Conservation (phyloP, 2,888 invertebrate species). For the Lucinisca nassula region DNA sequence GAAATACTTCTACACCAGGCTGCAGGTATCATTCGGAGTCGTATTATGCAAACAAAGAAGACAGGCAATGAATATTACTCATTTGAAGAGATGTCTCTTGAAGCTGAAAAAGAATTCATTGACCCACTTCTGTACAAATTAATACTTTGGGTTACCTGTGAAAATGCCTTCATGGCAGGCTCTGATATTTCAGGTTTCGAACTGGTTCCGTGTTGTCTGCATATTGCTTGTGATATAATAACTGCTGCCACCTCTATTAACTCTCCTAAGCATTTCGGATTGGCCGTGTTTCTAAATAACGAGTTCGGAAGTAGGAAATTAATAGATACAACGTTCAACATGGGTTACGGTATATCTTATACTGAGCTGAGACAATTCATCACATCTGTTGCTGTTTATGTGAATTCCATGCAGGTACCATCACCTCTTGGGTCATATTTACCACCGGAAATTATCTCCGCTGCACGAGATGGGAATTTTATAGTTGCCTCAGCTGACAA, state of each 20-base stretch:
- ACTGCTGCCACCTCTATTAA: neutral
- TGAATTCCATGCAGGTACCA: neutral
- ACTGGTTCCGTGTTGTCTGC: neutral
- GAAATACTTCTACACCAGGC: neutral
- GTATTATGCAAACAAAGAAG: neutral
- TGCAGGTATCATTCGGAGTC: neutral
- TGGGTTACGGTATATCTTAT: too few relatives aligned
- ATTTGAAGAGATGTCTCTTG: neutral
- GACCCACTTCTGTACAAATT: neutral
- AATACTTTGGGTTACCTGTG: neutral
- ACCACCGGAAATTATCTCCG: neutral
- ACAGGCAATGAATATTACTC: neutral
- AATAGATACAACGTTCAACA: too few relatives aligned
- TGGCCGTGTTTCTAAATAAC: neutral
- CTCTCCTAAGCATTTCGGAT: neutral
- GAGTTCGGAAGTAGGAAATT: neutral
- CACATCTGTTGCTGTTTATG: neutral
- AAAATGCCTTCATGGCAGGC: neutral
- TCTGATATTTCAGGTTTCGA: neutral
- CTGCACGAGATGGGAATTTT: neutral
- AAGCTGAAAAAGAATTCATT: neutral
- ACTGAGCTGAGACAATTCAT: neutral
- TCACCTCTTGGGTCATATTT: neutral
- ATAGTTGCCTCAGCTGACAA: constrained; percentile 2
- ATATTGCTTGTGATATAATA: neutral